These are phyloP conservation scores for Hippocampus barbouri DNA, from an alignment of 2,113 vertebrate species.

Conservation along the genomic window DNA sequence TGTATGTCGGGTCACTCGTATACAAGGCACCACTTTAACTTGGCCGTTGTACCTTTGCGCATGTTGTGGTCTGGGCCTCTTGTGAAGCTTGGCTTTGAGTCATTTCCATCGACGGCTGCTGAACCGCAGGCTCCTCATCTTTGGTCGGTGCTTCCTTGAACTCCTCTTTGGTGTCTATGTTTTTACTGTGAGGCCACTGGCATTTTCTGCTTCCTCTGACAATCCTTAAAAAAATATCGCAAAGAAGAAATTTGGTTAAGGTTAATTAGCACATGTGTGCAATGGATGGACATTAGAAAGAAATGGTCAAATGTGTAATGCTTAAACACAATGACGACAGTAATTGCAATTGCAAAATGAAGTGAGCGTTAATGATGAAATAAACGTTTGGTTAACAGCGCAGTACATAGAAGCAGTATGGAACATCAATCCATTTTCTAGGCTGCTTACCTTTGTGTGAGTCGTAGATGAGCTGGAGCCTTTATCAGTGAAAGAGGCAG, in stretches of 20 bases:
- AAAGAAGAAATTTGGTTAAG: background rate
- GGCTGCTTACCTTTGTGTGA: too few species aligned
- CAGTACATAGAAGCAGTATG: too few species aligned
- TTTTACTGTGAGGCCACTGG: accelerated
- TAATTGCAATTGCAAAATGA: too few species aligned
- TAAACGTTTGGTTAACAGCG: too few species aligned
- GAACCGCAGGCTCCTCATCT: background rate
- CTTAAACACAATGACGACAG: too few species aligned
- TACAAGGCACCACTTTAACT: background rate
- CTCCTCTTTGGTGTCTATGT: background rate
- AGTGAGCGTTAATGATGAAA: too few species aligned
- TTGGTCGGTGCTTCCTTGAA: background rate
- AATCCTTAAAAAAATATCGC: conserved; percentile 3
- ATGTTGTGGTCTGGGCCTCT: background rate
- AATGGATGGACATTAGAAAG: too few species aligned
- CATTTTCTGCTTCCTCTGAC: conserved; percentile 10
- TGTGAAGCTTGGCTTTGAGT: conserved; percentile 1
- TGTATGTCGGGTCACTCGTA: background rate
- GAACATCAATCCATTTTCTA: too few species aligned
- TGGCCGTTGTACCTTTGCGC: conserved; percentile 27
- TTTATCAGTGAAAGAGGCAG: too few species aligned
- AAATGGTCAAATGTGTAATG: too few species aligned
- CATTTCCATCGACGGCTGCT: conserved; percentile 3
- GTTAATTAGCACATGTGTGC: background rate
- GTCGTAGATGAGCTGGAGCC: too few species aligned